These are phyloP conservation scores for Stenolophus ochropezus DNA, from an alignment of 2,888 invertebrate species.

Conservation along the genomic window DNA sequence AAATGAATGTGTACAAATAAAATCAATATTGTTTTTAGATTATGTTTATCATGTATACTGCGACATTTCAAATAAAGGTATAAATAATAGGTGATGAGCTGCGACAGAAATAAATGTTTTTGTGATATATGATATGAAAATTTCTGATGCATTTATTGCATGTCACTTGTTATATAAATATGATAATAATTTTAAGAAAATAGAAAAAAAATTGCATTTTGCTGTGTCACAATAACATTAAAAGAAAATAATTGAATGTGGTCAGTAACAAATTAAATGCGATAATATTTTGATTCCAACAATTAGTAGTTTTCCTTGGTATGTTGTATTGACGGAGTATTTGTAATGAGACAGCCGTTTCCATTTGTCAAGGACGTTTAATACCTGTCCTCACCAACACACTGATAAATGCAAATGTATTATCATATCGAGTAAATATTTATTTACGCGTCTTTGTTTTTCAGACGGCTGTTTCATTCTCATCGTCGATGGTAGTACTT, in stretches of 20 bases:
- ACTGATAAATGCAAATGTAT: slow-evolving; percentile 47
- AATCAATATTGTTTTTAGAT: slow-evolving; percentile 22
- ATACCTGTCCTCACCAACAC: slow-evolving; percentile 11
- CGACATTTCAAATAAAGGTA: slow-evolving; percentile 22
- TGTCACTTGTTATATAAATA: not conserved
- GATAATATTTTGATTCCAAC: not conserved
- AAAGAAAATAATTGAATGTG: not conserved
- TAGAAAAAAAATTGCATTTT: not conserved
- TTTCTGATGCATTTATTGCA: not conserved
- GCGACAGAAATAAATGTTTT: not conserved
- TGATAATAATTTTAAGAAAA: not conserved
- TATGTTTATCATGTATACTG: slow-evolving; percentile 41
- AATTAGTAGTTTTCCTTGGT: slow-evolving; percentile 30
- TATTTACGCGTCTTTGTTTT: slow-evolving; percentile 49
- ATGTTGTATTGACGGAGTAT: slow-evolving; percentile 8
- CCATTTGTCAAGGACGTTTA: slow-evolving; percentile 11
- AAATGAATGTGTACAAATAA: not conserved
- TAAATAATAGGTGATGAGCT: slow-evolving; percentile 42
- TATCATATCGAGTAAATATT: slow-evolving; percentile 36
- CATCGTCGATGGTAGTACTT: too few species aligned
- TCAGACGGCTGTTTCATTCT: not conserved
- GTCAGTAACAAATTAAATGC: not conserved
- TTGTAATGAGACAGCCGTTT: slow-evolving; percentile 20
- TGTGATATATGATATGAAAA: not conserved
- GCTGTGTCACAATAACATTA: not conserved